A percentile compares a stretch with the other conserved stretches of the same genome.
Conservation (phyloP, 1,140 invertebrate genomes). For the Frieseomelitta varia region DNA sequence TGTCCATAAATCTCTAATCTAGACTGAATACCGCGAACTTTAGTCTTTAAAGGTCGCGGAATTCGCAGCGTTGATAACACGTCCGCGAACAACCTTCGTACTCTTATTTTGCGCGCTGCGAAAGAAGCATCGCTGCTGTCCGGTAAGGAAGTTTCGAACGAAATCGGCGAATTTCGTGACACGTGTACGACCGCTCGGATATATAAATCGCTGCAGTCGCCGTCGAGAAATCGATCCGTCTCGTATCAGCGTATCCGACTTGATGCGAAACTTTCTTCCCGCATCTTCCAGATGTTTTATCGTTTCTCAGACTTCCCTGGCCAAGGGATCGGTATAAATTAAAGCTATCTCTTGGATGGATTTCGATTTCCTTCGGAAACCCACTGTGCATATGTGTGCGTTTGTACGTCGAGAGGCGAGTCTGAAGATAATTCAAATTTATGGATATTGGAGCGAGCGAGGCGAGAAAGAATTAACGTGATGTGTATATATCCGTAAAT, state of each 20-base stretch:
- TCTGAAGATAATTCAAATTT: neutral
- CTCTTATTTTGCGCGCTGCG: no score
- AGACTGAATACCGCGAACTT: constrained; percentile 79
- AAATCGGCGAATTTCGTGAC: constrained; percentile 16
- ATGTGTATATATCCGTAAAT: no score
- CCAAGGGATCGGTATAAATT: constrained; percentile 27
- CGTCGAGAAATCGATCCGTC: constrained; percentile 6
- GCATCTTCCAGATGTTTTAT: constrained; percentile 29
- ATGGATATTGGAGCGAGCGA: neutral
- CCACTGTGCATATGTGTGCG: neutral
- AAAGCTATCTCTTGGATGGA: constrained; percentile 21
- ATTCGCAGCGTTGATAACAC: constrained; percentile 65
- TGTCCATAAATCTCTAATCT: constrained; percentile 72
- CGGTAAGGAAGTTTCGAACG: constrained; percentile 8
- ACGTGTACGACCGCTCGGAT: neutral
- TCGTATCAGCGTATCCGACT: constrained; percentile 18
- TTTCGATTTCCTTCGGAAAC: neutral
- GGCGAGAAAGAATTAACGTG: neutral
- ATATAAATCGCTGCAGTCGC: constrained; percentile 19
- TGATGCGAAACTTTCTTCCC: constrained; percentile 29
- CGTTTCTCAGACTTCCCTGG: neutral
- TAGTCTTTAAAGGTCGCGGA: constrained; percentile 79
- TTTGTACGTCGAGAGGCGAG: neutral
- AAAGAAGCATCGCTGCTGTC: neutral
- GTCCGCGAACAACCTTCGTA: constrained; percentile 26